phyloP scores from a whole-genome alignment of 2,797 vertebrate species.

The Pangasius sanitwongsei region DNA sequence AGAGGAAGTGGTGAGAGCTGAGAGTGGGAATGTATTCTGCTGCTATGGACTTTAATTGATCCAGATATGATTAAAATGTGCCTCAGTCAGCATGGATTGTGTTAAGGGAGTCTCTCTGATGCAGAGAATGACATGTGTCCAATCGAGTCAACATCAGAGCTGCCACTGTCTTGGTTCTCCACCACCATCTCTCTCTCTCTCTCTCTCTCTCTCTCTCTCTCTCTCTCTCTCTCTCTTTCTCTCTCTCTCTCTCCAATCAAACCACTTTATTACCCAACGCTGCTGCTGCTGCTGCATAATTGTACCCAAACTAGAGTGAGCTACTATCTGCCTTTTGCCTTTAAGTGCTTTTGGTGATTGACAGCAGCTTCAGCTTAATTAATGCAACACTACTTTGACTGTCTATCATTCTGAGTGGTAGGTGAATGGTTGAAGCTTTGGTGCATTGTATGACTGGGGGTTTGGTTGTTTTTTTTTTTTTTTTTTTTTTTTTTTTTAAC shows the following conservation, averaged over 20 bases:
- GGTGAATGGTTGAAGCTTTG: slow-evolving; percentile 5
- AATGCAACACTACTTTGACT: slow-evolving; percentile 11
- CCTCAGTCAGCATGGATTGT: slow-evolving; percentile 38
- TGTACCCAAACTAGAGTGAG: not conserved
- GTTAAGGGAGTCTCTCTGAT: slow-evolving; percentile 30
- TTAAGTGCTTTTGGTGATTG: slow-evolving; percentile 25
- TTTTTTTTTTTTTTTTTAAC: not conserved
- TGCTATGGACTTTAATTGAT: slow-evolving; percentile 48
- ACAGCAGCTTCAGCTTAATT: slow-evolving; percentile 27
- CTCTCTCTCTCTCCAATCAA: slow-evolving; percentile 4
- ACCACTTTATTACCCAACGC: slow-evolving; percentile 6
- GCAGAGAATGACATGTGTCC: slow-evolving; percentile 39
- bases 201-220: slow-evolving; percentile 15
- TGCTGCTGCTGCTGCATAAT: slow-evolving; percentile 1
- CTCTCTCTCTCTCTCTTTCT: slow-evolving; percentile 2
- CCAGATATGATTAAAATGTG: slow-evolving; percentile 57
- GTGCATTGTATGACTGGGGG: not conserved
- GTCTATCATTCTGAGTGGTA: slow-evolving; percentile 27
- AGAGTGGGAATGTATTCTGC: slow-evolving; percentile 18
- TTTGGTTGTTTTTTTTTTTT: not conserved
- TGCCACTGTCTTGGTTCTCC: slow-evolving; percentile 27
- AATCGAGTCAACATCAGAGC: slow-evolving; percentile 35
- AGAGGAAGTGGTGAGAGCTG: slow-evolving; percentile 34
- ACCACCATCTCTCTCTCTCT: slow-evolving; percentile 7
- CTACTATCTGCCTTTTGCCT: not conserved